Base-by-base conservation (phyloP, 2,113 vertebrate species). In the Accipiter cooperii region DNA sequence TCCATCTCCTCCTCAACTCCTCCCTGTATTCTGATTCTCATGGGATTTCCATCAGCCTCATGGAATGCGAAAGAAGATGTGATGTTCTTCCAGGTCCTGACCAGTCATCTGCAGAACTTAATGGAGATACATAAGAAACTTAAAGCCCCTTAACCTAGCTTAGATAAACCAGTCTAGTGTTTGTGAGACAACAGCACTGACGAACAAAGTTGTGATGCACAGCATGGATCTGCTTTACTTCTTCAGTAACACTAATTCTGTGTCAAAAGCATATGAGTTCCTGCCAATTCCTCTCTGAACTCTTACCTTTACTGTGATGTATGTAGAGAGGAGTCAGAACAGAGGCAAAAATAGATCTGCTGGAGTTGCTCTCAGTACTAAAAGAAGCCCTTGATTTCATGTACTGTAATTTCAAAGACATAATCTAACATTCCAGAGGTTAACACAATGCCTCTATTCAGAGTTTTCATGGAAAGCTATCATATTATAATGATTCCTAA, bases 1-100 rank as follows among this genome's bases (percentile, higher is more conserved):
- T 89, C n/a, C 44, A 24, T 5, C 28, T 70, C 5, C 25, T 34
- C 1, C 0, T 38, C 28, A 61, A 25, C 5, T 1, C 4, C 24
- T 34, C 24, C n/a, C 18, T 28, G 0, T 44, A 60, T 29, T 33
- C 76, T 58, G 28, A 44, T 31, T 76, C 42, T n/a, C 17, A 5
- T 17, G 5, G 6, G 8, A 69, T 69, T 84, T 81, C 25, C 25
- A 31, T 33, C 40, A 65, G 34, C 46, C 61, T 78, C 33, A 33
- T 52, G 25, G 17, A 63, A 90, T 19, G 18, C 36, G 29, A 73
- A 90, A 65, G 31, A 21, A 60, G 8, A 40, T 4, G 8, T n/a
- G 18, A 29, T 61, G 8, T 52, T 66, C 38, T 83, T 79, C 40
- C 20, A 47, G 6, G 5, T 71, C 52, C 52, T 54, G 20, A 69